Conservation (phyloP, 2,888 invertebrate genomes). For the Caenorhabditis wallacei region DNA sequence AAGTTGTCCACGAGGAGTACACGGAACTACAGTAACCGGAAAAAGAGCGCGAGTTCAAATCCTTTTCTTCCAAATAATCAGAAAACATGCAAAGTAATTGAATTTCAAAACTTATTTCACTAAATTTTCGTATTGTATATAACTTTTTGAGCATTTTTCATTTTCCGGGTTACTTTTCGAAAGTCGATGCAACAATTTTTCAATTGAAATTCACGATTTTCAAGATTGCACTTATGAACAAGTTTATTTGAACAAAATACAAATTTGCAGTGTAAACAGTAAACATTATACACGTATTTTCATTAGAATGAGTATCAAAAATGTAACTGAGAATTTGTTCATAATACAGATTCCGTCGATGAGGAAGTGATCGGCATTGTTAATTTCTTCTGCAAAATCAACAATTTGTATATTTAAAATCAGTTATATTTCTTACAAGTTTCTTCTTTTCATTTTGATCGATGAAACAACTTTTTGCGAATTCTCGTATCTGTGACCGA, state of each 20-base stretch:
- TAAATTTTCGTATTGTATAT: no score
- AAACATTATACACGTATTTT: slow-evolving; percentile 38
- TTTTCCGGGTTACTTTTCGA: not conserved
- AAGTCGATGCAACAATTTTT: not conserved
- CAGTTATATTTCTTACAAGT: slow-evolving; percentile 31
- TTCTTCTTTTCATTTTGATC: slow-evolving; percentile 55
- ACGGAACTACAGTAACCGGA: no score
- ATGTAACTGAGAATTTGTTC: slow-evolving; percentile 27
- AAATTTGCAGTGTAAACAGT: slow-evolving; percentile 21
- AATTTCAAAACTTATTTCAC: no score
- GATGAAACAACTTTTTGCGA: slow-evolving; percentile 57
- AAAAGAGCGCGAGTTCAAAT: no score
- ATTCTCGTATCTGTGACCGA: slow-evolving; percentile 63
- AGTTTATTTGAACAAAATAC: slow-evolving; percentile 41
- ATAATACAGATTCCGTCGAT: slow-evolving; percentile 55
- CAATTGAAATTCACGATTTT: not conserved
- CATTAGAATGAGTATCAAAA: slow-evolving; percentile 18
- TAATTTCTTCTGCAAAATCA: slow-evolving; percentile 53
- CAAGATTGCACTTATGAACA: slow-evolving; percentile 26
- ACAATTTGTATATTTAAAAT: not conserved
- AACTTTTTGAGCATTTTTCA: not conserved
- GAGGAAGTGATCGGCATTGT: slow-evolving; percentile 47
- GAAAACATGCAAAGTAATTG: no score
- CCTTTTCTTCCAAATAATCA: no score
- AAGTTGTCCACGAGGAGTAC: no score